Base-by-base conservation (phyloP, 2,888 invertebrate genomes). In the Thymelicus sylvestris region DNA sequence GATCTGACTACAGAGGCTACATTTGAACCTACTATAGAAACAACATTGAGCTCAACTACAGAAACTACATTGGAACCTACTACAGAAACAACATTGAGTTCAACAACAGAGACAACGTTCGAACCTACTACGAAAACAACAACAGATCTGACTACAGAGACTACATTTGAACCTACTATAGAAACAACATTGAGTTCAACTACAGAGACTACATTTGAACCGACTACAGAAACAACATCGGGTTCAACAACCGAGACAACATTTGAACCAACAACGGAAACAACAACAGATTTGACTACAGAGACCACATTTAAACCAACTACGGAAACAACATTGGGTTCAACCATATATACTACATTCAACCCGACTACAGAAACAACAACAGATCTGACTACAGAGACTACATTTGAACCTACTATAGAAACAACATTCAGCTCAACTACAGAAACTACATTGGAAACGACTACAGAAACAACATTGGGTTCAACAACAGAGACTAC, bases 191-290 rank as follows among this genome's bases (percentile, higher is more conserved):
- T n/a, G n/a, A n/a, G n/a, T n/a, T n/a, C n/a, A n/a, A n/a, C n/a
- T n/a, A 60, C 60, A 6, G 39, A 60, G 13, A 39, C n/a, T 10
- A 62, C 61, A 10, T 38, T 59, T 1, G 61, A 62, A 19, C 13
- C 41, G 2, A 44, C 61, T 15, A 65, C 55, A 52, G 65, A 65
- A 19, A 65, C 13, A 6, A 65, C 55, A 65, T 19, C 13, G 15
- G 63, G 31, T 8, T 8, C n/a, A n/a, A 50, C 50, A 0, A 64
- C 63, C 7, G 19, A 39, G 7, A 31, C 6, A 0, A 63, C 47
- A 48, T 48, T 48, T n/a, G n/a, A n/a, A 12, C 31, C 63, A 0
- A 63, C 63, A 0, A 48, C 12, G 0, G 63, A 48, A 31, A 48
- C 48, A 4, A 48, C 48, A 48, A 2, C 6, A n/a, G 13, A 0